A percentile compares a stretch with the other conserved stretches of the same genome.
These are phyloP conservation scores for Sebastes hubbsi DNA, from an alignment of 2,797 vertebrate genomes.

Conservation along the genomic window DNA sequence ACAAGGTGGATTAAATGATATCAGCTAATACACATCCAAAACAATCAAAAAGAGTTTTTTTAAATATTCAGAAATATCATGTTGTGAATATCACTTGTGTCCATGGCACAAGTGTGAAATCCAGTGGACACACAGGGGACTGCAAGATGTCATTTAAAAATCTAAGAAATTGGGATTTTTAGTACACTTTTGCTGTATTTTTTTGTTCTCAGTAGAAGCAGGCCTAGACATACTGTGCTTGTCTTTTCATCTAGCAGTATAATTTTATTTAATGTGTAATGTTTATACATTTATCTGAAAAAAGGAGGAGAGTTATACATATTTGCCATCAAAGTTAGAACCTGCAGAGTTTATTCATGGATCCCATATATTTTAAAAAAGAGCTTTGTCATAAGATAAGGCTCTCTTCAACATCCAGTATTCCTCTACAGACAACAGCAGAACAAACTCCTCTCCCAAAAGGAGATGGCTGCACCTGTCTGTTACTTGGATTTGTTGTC, in stretches of 20 bases:
- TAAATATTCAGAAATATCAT: background rate
- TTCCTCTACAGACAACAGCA: background rate
- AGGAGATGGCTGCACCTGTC: background rate
- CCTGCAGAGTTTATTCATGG: background rate
- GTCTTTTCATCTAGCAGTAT: background rate
- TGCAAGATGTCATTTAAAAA: slow-evolving; percentile 31
- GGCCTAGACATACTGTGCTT: background rate
- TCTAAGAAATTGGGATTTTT: background rate
- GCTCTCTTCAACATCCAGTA: background rate
- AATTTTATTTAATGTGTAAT: background rate
- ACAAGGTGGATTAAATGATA: background rate
- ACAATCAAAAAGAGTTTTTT: background rate
- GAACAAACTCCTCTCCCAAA: slow-evolving; percentile 7
- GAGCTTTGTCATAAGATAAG: background rate
- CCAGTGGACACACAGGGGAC: slow-evolving; percentile 50
- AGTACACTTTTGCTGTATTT: slow-evolving; percentile 1
- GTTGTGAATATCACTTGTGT: background rate
- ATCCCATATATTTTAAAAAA: background rate
- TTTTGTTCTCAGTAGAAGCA: background rate
- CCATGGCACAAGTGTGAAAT: slow-evolving; percentile 52
- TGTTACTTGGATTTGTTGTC: background rate
- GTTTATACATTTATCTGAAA: background rate
- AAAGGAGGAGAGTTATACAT: background rate
- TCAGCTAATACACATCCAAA: background rate
- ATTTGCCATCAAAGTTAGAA: background rate